phyloP scores from a whole-genome alignment of 2,888 invertebrate genomes.

The Sicus ferrugineus region DNA sequence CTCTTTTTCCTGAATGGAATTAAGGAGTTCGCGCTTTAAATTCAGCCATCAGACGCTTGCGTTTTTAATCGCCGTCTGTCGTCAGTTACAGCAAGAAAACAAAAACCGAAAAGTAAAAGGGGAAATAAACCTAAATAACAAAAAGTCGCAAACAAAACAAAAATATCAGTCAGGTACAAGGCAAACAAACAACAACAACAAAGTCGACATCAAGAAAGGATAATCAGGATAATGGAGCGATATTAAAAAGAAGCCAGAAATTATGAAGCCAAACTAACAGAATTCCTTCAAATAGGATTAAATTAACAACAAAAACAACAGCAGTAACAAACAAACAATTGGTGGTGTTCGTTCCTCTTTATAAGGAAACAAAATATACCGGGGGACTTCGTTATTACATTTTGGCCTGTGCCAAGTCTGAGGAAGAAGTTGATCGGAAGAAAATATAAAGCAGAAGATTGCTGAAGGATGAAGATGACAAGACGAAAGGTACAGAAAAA shows the following conservation, averaged over 20 bases:
- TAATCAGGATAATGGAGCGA: slow-evolving; percentile 20
- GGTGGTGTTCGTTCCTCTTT: neutral
- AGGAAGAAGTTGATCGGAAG: neutral
- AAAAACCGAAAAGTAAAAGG: neutral
- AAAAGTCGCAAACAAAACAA: neutral
- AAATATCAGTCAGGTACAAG: neutral
- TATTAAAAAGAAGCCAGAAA: slow-evolving; percentile 16
- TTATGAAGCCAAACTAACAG: slow-evolving; percentile 19
- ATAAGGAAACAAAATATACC: no score
- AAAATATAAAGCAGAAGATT: neutral
- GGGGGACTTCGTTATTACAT: slow-evolving; percentile 5
- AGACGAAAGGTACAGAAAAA: neutral
- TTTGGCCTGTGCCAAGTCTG: slow-evolving; percentile 21
- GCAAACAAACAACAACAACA: neutral
- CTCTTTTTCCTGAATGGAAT: slow-evolving; percentile 8
- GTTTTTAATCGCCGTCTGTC: neutral
- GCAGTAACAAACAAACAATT: slow-evolving; percentile 8
- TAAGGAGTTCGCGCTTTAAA: slow-evolving; percentile 14
- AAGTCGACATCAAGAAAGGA: slow-evolving; percentile 6
- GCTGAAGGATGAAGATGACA: neutral
- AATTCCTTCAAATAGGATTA: slow-evolving; percentile 26
- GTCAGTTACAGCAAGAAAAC: neutral
- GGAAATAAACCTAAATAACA: neutral
- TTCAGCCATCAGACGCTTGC: slow-evolving; percentile 5
- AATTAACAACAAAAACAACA: slow-evolving; percentile 18